Evolutionary conservation across 2,888 invertebrate genomes (phyloP).

Genomic region (Drosophila emarginata): DNA sequence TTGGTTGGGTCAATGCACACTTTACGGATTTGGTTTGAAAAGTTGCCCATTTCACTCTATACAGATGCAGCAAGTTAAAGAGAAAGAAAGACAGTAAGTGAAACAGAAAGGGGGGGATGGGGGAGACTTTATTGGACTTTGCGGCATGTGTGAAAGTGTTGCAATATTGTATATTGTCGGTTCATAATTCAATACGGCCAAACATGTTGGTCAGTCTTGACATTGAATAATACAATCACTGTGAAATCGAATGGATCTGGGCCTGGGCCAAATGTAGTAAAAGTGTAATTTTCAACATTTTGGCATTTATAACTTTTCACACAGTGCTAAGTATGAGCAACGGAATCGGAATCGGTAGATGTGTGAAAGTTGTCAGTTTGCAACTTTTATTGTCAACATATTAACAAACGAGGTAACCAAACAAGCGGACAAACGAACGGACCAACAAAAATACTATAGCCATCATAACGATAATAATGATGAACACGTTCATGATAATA

Average conservation of each 20-base stretch:
- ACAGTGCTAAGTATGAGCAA: conserved; percentile 23
- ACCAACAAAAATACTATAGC: background rate
- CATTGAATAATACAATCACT: conserved; percentile 66
- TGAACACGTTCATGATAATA: background rate
- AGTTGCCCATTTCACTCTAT: conserved; percentile 65
- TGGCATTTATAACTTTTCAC: conserved; percentile 41
- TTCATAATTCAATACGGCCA: conserved; percentile 39
- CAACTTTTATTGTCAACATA: conserved; percentile 72
- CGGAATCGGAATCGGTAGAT: conserved; percentile 37
- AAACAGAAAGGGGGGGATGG: background rate
- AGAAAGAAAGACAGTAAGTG: background rate
- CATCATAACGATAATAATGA: background rate
- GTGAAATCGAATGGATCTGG: conserved; percentile 36
- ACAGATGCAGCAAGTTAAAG: conserved; percentile 20
- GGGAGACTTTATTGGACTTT: background rate
- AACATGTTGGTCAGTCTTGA: conserved; percentile 41
- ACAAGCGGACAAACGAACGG: conserved; percentile 30
- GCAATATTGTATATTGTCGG: conserved; percentile 51
- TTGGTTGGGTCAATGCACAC: conserved; percentile 71
- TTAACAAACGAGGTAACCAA: conserved; percentile 50
- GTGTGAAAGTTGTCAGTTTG: conserved; percentile 75
- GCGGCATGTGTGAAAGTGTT: conserved; percentile 72
- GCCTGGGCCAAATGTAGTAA: conserved; percentile 39
- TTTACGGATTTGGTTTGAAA: conserved; percentile 68
- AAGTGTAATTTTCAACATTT: conserved; percentile 40